These are phyloP conservation scores for Taeniopygia guttata DNA, from an alignment of 2,797 vertebrate species.

Conservation along the genomic window DNA sequence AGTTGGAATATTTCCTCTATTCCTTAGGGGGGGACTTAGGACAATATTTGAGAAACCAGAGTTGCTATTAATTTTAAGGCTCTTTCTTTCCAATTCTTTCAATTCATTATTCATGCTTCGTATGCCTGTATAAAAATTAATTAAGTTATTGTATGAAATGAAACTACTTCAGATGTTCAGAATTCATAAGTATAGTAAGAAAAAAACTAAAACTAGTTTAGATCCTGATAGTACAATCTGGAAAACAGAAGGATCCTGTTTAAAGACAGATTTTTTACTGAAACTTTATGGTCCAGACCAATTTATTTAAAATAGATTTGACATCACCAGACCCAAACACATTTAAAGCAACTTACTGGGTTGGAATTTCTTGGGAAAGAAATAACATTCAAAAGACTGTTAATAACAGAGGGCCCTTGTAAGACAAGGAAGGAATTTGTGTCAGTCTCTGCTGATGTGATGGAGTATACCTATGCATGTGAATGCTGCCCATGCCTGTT, in stretches of 20 bases:
- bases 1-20: constrained; percentile 11
- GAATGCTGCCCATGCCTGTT: background rate
- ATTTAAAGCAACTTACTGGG: background rate
- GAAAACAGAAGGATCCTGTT: background rate
- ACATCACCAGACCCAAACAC: background rate
- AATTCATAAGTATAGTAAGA: background rate
- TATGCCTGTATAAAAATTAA: background rate
- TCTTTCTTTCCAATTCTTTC: background rate
- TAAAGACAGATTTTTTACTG: background rate
- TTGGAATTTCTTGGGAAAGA: background rate
- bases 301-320: background rate
- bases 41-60: constrained; percentile 34
- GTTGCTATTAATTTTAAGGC: background rate
- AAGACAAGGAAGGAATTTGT: background rate
- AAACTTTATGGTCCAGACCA: background rate
- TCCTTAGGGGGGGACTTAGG: background rate
- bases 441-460: background rate
- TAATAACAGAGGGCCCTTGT: background rate
- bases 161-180: background rate
- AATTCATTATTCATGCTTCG: background rate
- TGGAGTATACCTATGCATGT: rapidly evolving
- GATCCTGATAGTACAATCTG: background rate
- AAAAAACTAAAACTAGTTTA: background rate
- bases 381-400: background rate
- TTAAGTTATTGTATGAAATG: background rate